Evolutionary conservation across 2,888 invertebrate species (phyloP).

Genomic region (Lasioglossum malachurum): DNA sequence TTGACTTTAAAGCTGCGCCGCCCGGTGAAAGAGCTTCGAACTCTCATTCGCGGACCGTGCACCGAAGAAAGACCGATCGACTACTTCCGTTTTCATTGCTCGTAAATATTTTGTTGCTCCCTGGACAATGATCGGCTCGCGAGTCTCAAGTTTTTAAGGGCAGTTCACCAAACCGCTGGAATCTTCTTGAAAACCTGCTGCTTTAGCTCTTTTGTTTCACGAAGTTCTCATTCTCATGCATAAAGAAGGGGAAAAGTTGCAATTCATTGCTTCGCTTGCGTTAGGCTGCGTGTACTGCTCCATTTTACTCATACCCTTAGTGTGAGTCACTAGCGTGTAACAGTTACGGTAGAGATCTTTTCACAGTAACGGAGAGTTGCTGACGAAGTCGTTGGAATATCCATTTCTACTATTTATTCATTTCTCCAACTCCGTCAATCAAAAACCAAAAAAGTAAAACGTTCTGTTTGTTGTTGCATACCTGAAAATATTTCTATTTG

Average conservation of each 20-base stretch:
- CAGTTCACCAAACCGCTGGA: background rate
- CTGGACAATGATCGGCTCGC: background rate
- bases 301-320: too few relatives aligned
- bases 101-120: slow-evolving; percentile 9
- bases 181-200: background rate
- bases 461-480: too few relatives aligned
- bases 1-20: background rate
- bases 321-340: too few relatives aligned
- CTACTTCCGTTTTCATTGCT: slow-evolving; percentile 9
- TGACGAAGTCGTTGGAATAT: too few relatives aligned
- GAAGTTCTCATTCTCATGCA: background rate
- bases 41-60: background rate
- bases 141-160: background rate
- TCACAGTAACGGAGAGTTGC: too few relatives aligned
- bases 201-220: background rate
- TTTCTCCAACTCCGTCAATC: background rate
- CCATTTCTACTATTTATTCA: too few relatives aligned
- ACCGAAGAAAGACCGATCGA: background rate
- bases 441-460: too few relatives aligned
- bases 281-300: too few relatives aligned
- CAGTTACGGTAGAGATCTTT: too few relatives aligned
- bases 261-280: too few relatives aligned
- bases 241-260: too few relatives aligned
- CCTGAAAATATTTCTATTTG: too few relatives aligned
- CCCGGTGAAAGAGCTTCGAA: background rate